Evolutionary conservation across 2,113 vertebrate species (phyloP).

Genomic region (Chiloscyllium plagiosum): DNA sequence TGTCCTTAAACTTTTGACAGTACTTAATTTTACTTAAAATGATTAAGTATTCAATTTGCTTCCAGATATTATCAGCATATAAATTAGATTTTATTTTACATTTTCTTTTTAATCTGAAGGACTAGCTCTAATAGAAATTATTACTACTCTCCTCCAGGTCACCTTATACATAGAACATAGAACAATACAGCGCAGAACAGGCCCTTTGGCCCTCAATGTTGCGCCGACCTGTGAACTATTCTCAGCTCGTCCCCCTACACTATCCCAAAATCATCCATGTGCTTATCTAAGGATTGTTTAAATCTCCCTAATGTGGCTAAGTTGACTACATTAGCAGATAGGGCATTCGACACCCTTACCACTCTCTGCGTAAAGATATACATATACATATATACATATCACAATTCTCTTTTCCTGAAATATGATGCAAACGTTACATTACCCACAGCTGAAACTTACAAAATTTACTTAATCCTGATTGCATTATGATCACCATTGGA

Average conservation of each 20-base stretch:
- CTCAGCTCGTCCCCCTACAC: too few relatives aligned
- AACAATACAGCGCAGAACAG: too few relatives aligned
- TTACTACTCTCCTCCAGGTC: neutral
- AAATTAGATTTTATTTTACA: neutral
- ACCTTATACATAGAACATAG: neutral
- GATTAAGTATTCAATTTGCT: neutral
- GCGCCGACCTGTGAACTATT: too few relatives aligned
- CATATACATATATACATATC: neutral
- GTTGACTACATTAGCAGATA: too few relatives aligned
- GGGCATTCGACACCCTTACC: too few relatives aligned
- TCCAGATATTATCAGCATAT: neutral
- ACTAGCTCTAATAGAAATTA: neutral
- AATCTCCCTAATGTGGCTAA: too few relatives aligned
- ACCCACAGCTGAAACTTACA: neutral
- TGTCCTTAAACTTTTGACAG: neutral
- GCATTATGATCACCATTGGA: neutral
- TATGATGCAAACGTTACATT: neutral
- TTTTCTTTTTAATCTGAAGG: neutral
- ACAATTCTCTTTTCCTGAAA: neutral
- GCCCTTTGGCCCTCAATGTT: too few relatives aligned
- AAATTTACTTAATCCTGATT: neutral
- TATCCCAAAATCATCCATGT: too few relatives aligned
- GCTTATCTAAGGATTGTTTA: too few relatives aligned
- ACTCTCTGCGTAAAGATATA: too few relatives aligned
- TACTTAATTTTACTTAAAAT: neutral